Percentiles rank a stretch among this genome's conserved stretches.
Evolutionary conservation across 2,888 invertebrate species (phyloP).

Genomic region (Melanophora roralis): DNA sequence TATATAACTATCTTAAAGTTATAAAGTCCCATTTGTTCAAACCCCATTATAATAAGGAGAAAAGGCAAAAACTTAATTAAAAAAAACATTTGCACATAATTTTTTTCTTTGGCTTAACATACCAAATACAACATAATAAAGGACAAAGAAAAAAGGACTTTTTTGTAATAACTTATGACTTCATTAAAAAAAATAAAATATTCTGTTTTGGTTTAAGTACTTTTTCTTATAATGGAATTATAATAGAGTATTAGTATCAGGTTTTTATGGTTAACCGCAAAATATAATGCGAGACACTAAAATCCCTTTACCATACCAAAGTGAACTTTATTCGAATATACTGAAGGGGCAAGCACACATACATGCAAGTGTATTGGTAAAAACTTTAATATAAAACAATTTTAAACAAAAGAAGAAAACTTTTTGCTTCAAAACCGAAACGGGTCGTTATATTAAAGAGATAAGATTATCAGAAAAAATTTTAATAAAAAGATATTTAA

Average conservation of each 20-base stretch:
- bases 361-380: too few species aligned
- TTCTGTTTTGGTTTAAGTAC: neutral
- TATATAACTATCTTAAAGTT: too few species aligned
- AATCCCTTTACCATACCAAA: neutral
- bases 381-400: too few species aligned
- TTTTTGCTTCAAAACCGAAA: too few species aligned
- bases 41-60: neutral
- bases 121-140: neutral
- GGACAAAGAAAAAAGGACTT: neutral
- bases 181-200: neutral
- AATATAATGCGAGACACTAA: slow-evolving; percentile 36
- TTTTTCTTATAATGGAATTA: slow-evolving; percentile 34
- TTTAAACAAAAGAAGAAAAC: too few species aligned
- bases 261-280: slow-evolving; percentile 60
- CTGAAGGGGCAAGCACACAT: too few species aligned
- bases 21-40: too few species aligned
- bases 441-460: too few species aligned
- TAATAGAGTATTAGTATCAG: slow-evolving; percentile 59
- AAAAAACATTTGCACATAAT: slow-evolving; percentile 33
- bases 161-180: slow-evolving; percentile 24
- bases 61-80: neutral
- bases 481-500: too few species aligned
- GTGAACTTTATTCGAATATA: too few species aligned
- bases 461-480: too few species aligned
- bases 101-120: neutral